Conservation (phyloP, 2,888 invertebrate species). For the Cryptocephalus primarius region DNA sequence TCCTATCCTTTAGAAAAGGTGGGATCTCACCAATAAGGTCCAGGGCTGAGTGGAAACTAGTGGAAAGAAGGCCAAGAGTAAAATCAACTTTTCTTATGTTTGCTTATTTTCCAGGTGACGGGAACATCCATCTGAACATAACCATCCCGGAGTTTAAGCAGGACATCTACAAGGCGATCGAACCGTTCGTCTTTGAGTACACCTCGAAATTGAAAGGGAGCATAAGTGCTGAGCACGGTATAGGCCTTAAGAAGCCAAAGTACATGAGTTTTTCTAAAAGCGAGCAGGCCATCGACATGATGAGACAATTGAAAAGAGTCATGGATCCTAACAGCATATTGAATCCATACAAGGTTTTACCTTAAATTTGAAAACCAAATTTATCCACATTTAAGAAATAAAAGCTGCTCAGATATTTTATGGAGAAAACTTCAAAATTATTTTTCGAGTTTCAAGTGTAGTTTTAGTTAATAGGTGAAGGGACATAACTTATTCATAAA, state of each 20-base stretch:
- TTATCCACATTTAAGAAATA: no score
- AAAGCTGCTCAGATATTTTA: no score
- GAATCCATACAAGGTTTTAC: constrained; percentile 87
- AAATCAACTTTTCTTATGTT: background rate
- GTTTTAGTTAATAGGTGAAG: no score
- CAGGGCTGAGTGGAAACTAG: no score
- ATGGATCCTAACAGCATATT: constrained; percentile 93
- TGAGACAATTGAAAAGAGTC: constrained; percentile 70
- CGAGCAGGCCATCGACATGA: constrained; percentile 59
- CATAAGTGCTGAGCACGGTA: constrained; percentile 93
- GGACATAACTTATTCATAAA: no score
- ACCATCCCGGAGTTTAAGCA: constrained; percentile 56
- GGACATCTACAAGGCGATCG: constrained; percentile 54
- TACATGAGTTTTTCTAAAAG: constrained; percentile 77
- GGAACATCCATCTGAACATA: constrained; percentile 90
- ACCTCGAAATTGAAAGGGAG: constrained; percentile 74
- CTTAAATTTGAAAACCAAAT: constrained; percentile 6
- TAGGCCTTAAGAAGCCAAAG: constrained; percentile 80
- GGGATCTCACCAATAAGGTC: no score
- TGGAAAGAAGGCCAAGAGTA: no score
- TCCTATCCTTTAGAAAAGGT: no score
- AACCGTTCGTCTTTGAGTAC: constrained; percentile 89
- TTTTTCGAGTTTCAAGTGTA: no score
- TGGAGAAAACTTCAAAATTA: no score
- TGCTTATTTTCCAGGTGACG: constrained; percentile 56